Conservation (phyloP, 2,888 invertebrate genomes). For the Leptogaster cylindrica region DNA sequence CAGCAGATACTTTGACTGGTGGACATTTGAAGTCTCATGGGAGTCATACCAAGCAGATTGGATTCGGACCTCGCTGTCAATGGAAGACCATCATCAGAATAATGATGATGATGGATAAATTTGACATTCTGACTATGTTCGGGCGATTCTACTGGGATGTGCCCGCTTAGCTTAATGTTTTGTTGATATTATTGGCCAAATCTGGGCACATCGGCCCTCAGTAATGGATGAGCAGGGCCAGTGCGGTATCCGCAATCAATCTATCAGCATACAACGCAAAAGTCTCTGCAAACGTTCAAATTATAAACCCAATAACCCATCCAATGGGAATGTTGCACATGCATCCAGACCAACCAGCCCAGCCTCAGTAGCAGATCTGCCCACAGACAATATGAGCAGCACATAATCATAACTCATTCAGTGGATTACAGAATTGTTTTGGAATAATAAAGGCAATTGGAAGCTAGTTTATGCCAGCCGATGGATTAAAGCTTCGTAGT, state of each 20-base stretch:
- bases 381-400: slow-evolving; percentile 49
- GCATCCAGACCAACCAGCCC: slow-evolving; percentile 53
- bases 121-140: slow-evolving; percentile 42
- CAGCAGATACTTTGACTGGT: slow-evolving; percentile 42
- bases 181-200: slow-evolving; percentile 34
- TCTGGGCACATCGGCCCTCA: background rate
- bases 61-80: slow-evolving; percentile 46
- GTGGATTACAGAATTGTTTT: slow-evolving; percentile 51
- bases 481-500: slow-evolving; percentile 46
- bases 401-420: slow-evolving; percentile 50
- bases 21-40: slow-evolving; percentile 44
- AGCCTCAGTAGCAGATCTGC: slow-evolving; percentile 47
- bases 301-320: slow-evolving; percentile 27
- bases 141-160: slow-evolving; percentile 37
- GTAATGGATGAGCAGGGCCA: background rate
- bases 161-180: slow-evolving; percentile 38
- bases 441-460: slow-evolving; percentile 50
- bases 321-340: slow-evolving; percentile 46
- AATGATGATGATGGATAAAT: slow-evolving; percentile 48
- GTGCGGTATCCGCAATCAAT: slow-evolving; percentile 33
- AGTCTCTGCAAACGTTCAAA: slow-evolving; percentile 27
- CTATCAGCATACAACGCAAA: slow-evolving; percentile 22
- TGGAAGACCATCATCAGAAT: slow-evolving; percentile 47
- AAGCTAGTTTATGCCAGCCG: slow-evolving; percentile 49
- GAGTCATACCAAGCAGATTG: slow-evolving; percentile 47